Evolutionary conservation across 2,888 invertebrate species (phyloP).

Genomic region (Eupeodes luniger): DNA sequence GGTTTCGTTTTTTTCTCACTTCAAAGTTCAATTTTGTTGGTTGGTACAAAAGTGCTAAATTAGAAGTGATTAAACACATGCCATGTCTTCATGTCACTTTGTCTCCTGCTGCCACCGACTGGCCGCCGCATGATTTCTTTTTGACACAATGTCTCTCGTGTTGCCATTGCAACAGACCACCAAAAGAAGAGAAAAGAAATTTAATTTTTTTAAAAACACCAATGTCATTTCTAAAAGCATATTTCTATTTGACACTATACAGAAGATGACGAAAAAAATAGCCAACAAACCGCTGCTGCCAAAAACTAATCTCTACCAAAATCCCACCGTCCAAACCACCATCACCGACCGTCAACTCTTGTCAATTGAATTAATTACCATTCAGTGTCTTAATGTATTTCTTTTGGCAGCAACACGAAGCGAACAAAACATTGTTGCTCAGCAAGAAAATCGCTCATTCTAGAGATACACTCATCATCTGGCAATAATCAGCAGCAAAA

Average conservation of each 20-base stretch:
- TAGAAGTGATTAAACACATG: not conserved
- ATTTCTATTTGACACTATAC: slow-evolving; percentile 31
- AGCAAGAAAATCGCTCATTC: slow-evolving; percentile 37
- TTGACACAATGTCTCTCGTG: slow-evolving; percentile 9
- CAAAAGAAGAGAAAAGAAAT: not conserved
- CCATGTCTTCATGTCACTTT: not conserved
- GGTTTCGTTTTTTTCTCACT: not conserved
- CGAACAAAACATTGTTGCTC: slow-evolving; percentile 12
- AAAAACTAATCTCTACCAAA: slow-evolving; percentile 49
- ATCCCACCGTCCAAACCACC: slow-evolving; percentile 15
- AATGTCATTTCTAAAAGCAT: slow-evolving; percentile 66
- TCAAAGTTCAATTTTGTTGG: not conserved
- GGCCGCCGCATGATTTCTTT: not conserved
- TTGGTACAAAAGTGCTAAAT: not conserved
- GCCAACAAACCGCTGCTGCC: slow-evolving; percentile 37
- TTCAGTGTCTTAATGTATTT: slow-evolving; percentile 43
- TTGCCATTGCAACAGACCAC: slow-evolving; percentile 35
- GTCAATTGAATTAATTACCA: slow-evolving; percentile 72
- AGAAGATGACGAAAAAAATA: not conserved
- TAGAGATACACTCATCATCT: slow-evolving; percentile 69
- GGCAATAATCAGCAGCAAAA: slow-evolving; percentile 26
- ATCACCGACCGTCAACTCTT: slow-evolving; percentile 50
- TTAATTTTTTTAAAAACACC: not conserved
- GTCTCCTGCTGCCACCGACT: not conserved
- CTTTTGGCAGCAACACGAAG: slow-evolving; percentile 45